Evolutionary conservation across 1,140 invertebrate species (phyloP).

Genomic region (Protaetia brevitarsis): DNA sequence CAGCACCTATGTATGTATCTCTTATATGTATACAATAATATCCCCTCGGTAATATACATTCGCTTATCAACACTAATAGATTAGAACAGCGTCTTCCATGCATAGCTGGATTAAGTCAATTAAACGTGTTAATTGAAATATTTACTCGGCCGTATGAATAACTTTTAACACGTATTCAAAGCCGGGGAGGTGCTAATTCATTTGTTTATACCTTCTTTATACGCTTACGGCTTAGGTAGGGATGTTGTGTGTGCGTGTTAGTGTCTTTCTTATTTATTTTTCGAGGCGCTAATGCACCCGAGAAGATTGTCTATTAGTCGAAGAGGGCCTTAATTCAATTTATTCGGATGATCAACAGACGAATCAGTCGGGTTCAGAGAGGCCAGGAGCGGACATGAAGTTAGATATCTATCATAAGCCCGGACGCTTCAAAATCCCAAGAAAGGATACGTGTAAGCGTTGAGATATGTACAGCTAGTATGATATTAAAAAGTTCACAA

Average conservation of each 20-base stretch:
- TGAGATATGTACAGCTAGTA: neutral
- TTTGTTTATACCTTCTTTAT: neutral
- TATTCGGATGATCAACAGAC: neutral
- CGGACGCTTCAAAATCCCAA: neutral
- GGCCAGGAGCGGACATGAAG: neutral
- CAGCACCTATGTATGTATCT: too few relatives aligned
- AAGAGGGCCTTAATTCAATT: slow-evolving; percentile 5
- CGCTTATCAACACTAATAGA: too few relatives aligned
- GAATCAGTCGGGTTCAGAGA: neutral
- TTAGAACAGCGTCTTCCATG: too few relatives aligned
- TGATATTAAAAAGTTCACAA: too few relatives aligned
- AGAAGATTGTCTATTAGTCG: neutral
- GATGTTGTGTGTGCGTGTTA: neutral
- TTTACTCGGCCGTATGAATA: neutral
- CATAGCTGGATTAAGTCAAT: neutral
- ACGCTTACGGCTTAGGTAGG: neutral
- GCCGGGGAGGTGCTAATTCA: neutral
- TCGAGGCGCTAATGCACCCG: neutral
- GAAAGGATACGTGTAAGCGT: neutral
- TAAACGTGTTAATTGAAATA: neutral
- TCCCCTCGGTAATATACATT: too few relatives aligned
- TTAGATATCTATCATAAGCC: neutral
- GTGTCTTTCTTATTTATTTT: too few relatives aligned
- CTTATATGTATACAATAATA: too few relatives aligned
- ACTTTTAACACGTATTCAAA: slow-evolving; percentile 11